phyloP scores from a whole-genome alignment of 2,113 vertebrate genomes.

The Bufo bufo region DNA sequence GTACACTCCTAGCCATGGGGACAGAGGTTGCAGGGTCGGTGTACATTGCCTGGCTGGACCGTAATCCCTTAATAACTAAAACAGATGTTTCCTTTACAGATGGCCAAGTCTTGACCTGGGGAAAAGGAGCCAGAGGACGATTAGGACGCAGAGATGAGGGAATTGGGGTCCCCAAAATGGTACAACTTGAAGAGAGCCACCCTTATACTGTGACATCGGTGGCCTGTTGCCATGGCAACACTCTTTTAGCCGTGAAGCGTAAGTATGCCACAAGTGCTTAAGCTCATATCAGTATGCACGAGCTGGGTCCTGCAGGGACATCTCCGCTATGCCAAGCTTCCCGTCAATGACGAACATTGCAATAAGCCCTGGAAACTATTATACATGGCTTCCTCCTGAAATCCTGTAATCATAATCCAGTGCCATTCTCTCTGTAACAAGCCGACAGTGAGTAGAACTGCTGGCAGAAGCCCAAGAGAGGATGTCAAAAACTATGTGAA shows the following conservation, averaged over 20 bases:
- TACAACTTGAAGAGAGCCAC: constrained; percentile 89
- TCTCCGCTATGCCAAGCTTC: neutral
- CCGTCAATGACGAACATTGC: constrained; percentile 9
- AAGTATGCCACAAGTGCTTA: constrained; percentile 71
- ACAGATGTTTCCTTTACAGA: constrained; percentile 71
- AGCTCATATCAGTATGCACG: constrained; percentile 6
- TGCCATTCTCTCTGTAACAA: neutral
- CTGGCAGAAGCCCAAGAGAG: constrained; percentile 20
- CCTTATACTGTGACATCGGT: constrained; percentile 89
- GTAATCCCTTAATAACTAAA: neutral
- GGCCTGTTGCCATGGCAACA: constrained; percentile 98
- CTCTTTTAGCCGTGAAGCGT: constrained; percentile 91
- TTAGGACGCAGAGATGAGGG: constrained; percentile 92
- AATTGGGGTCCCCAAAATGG: constrained; percentile 79
- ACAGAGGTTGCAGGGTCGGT: neutral
- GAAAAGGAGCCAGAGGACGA: constrained; percentile 94
- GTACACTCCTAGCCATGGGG: neutral
- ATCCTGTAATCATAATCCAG: constrained; percentile 9
- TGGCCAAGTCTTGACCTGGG: constrained; percentile 93
- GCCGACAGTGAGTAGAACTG: constrained; percentile 3
- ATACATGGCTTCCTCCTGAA: neutral
- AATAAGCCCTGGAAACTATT: constrained; percentile 8
- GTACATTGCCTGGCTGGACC: neutral
- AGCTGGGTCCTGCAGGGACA: constrained; percentile 30
- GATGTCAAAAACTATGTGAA: constrained; percentile 41